Evolutionary conservation across 2,888 invertebrate species (phyloP).

Genomic region (Drosophila recens): DNA sequence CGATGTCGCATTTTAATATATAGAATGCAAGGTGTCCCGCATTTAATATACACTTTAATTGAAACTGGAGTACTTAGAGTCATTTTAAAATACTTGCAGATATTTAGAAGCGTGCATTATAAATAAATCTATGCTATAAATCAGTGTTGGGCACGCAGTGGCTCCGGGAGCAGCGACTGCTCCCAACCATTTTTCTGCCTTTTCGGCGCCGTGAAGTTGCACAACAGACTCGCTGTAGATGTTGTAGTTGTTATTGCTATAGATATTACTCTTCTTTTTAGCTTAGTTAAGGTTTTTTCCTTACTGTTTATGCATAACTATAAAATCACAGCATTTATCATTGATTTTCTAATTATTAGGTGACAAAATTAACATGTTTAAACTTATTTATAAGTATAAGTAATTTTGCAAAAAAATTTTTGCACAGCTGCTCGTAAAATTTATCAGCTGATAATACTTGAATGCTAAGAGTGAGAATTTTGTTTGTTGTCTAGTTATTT

Average conservation of each 20-base stretch:
- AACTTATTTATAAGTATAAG: background rate
- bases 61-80: conserved; percentile 8
- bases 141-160: no score
- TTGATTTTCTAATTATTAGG: background rate
- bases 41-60: conserved; percentile 1
- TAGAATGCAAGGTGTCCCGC: conserved; percentile 1
- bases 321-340: background rate
- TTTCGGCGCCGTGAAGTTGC: no score
- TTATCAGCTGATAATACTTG: conserved; percentile 9
- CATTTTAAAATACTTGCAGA: background rate
- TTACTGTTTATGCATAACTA: background rate
- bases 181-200: no score
- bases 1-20: conserved; percentile 29
- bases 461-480: background rate
- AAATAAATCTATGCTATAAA: no score
- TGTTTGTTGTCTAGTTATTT: conserved; percentile 4
- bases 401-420: background rate
- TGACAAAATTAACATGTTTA: conserved; percentile 11
- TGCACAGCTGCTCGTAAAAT: background rate
- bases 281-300: background rate
- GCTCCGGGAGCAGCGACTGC: no score
- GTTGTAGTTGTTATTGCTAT: no score
- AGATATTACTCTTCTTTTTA: background rate
- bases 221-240: no score
- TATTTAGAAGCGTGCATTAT: no score